Evolutionary conservation across 2,888 invertebrate species (phyloP).

Genomic region (Hipparchia semele): DNA sequence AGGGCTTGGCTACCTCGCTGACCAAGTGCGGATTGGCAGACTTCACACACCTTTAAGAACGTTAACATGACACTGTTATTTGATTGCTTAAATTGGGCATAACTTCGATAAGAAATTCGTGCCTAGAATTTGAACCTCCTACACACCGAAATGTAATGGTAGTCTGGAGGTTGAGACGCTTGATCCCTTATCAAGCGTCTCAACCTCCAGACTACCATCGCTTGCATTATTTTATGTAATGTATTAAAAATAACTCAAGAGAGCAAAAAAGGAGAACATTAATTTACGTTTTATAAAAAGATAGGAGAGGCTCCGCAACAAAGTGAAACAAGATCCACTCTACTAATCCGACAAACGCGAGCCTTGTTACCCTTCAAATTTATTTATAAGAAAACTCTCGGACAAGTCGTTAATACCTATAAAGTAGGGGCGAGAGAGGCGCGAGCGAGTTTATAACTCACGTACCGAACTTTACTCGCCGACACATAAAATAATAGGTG

Average conservation of each 20-base stretch:
- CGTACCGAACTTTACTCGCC: slow-evolving; percentile 84
- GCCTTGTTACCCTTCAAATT: slow-evolving; percentile 84
- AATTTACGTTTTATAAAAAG: slow-evolving; percentile 72
- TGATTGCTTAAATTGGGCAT: too few species aligned
- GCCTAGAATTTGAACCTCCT: too few species aligned
- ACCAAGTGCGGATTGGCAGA: too few species aligned
- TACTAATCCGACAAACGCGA: slow-evolving; percentile 83
- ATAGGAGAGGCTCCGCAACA: slow-evolving; percentile 77
- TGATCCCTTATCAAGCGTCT: too few species aligned
- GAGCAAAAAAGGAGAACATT: slow-evolving; percentile 48
- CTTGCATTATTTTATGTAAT: background rate
- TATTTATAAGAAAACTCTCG: slow-evolving; percentile 84
- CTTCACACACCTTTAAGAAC: too few species aligned
- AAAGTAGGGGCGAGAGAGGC: slow-evolving; percentile 83
- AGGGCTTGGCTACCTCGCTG: too few species aligned
- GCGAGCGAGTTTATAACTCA: slow-evolving; percentile 83
- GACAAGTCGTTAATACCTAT: slow-evolving; percentile 84
- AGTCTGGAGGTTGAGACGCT: too few species aligned
- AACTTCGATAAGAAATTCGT: too few species aligned
- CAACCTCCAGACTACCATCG: too few species aligned
- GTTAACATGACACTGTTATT: too few species aligned
- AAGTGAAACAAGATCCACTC: slow-evolving; percentile 83
- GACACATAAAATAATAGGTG: slow-evolving; percentile 84
- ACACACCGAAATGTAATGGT: too few species aligned
- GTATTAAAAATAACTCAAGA: slow-evolving; percentile 23